Evolutionary conservation across 2,888 invertebrate genomes (phyloP).

Genomic region (Drosophila falleni): DNA sequence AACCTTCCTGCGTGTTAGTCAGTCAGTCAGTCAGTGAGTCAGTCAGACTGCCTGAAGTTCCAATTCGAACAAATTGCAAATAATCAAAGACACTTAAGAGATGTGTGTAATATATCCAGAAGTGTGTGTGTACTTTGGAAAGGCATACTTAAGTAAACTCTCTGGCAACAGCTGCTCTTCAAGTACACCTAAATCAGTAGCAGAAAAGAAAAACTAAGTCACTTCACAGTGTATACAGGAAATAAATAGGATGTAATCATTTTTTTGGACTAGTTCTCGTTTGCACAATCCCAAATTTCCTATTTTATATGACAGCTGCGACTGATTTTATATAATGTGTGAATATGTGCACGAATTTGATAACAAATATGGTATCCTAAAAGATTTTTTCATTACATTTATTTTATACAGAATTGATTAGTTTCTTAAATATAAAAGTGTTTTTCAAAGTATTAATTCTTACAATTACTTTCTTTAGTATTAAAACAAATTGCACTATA

Average conservation of each 20-base stretch:
- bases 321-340: constrained; percentile 1
- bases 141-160: constrained; percentile 5
- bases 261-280: constrained; percentile 7
- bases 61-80: constrained; percentile 77
- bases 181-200: constrained; percentile 51
- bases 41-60: constrained; percentile 42
- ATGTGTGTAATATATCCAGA: constrained; percentile 29
- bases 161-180: constrained; percentile 53
- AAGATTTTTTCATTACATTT: too few species aligned
- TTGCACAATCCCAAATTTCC: constrained; percentile 14
- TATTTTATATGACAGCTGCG: constrained; percentile 12
- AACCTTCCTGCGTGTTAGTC: constrained; percentile 20
- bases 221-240: constrained; percentile 33
- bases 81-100: constrained; percentile 75
- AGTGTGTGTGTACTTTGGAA: not conserved
- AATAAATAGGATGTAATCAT: constrained; percentile 41
- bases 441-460: not conserved
- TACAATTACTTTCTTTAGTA: not conserved
- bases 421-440: not conserved
- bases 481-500: not conserved
- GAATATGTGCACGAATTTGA: too few species aligned
- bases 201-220: constrained; percentile 10
- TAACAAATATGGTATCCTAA: too few species aligned
- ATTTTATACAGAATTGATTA: too few species aligned
- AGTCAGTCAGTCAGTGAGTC: constrained; percentile 1